These are phyloP conservation scores for Allobates femoralis DNA, from an alignment of 2,797 vertebrate species.

Conservation along the genomic window DNA sequence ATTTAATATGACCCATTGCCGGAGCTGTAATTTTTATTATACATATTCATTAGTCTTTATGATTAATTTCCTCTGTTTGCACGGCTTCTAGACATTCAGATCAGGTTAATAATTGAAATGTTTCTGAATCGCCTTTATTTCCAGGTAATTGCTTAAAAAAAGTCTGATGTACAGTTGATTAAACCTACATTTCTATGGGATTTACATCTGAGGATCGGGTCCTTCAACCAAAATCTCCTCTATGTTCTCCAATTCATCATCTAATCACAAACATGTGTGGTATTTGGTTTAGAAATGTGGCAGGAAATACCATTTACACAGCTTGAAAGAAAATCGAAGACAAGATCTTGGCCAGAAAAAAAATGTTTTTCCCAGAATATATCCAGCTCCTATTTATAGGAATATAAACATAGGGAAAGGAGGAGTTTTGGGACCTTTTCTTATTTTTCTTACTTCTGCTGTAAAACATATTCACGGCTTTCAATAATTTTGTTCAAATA, in stretches of 20 bases:
- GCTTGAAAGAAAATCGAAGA: background rate
- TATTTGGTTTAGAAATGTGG: slow-evolving; percentile 63
- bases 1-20: slow-evolving; percentile 15
- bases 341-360: slow-evolving; percentile 20
- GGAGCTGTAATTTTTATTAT: slow-evolving; percentile 1
- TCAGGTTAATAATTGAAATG: slow-evolving; percentile 19
- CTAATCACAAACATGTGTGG: slow-evolving; percentile 69
- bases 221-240: slow-evolving; percentile 3
- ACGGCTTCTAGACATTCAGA: background rate
- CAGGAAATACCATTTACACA: slow-evolving; percentile 72
- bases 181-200: slow-evolving; percentile 1
- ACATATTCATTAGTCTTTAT: slow-evolving; percentile 36
- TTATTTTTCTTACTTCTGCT: background rate
- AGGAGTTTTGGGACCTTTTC: background rate
- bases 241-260: slow-evolving; percentile 20
- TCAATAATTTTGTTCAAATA: background rate
- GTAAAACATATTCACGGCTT: background rate
- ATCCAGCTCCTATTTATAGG: slow-evolving; percentile 15
- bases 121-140: slow-evolving; percentile 12
- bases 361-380: background rate
- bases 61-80: slow-evolving; percentile 13
- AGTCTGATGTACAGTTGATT: background rate
- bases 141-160: background rate
- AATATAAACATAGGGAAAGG: background rate
- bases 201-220: background rate